Evolutionary conservation across 2,113 vertebrate species (phyloP).

Genomic region (Phocoena phocoena): DNA sequence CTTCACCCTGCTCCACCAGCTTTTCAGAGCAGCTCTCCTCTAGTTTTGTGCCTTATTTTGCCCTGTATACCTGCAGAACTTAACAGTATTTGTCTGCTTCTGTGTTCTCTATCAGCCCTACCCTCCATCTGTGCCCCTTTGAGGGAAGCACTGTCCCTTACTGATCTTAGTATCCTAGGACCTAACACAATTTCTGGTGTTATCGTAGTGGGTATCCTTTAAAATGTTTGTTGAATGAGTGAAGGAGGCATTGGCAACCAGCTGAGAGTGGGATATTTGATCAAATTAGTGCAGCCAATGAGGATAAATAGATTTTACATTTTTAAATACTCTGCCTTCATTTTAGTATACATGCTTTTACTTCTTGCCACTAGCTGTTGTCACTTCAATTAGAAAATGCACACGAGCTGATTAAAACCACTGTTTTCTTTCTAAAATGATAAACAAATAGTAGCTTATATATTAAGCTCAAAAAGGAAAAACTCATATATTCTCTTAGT

Average conservation of each 20-base stretch:
- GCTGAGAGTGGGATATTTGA: neutral
- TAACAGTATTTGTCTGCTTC: neutral
- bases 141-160: neutral
- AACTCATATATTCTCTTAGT: fast-evolving
- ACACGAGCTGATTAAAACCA: neutral
- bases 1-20: neutral
- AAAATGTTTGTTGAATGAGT: neutral
- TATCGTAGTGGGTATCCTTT: neutral
- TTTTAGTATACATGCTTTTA: neutral
- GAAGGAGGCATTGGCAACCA: neutral
- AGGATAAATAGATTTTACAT: neutral
- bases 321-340: neutral
- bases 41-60: neutral
- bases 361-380: neutral
- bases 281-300: neutral
- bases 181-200: neutral
- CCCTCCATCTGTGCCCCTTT: neutral
- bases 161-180: neutral
- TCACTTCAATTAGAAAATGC: neutral
- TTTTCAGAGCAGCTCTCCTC: neutral
- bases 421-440: neutral
- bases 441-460: neutral
- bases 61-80: neutral
- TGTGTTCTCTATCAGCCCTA: neutral
- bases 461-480: neutral